phyloP scores from a whole-genome alignment of 64 coral and sea anemone species.

The Dendronephthya gigantea region DNA sequence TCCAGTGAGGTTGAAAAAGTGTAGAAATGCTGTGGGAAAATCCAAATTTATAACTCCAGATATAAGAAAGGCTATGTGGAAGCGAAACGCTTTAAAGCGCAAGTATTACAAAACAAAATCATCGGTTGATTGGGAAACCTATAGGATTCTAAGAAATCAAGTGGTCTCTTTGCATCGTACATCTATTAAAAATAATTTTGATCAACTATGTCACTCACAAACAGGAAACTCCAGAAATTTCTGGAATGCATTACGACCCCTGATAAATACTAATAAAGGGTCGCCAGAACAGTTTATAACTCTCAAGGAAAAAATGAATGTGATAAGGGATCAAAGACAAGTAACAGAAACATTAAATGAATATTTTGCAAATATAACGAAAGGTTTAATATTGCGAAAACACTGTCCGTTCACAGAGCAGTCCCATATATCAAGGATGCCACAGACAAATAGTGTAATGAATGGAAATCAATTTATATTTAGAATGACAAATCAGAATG shows the following conservation, averaged over 20 bases:
- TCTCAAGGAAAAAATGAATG: constrained; percentile 17
- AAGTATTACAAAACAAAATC: constrained; percentile 46
- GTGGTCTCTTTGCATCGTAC: constrained; percentile 38
- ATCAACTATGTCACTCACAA: constrained; percentile 18
- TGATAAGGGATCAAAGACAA: not conserved
- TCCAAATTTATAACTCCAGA: constrained; percentile 44
- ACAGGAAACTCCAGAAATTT: constrained; percentile 29
- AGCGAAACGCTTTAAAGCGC: constrained; percentile 9
- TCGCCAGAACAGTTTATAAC: constrained; percentile 2
- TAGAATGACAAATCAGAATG: constrained; percentile 26
- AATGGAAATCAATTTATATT: constrained; percentile 4
- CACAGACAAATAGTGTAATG: not conserved
- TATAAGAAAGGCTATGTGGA: constrained; percentile 7
- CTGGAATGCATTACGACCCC: constrained; percentile 23
- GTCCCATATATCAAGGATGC: not conserved
- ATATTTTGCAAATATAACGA: constrained; percentile 26
- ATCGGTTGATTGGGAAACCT: constrained; percentile 34
- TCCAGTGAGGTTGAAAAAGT: not conserved
- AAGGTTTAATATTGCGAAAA: not conserved
- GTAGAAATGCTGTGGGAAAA: not conserved
- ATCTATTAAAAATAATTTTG: constrained; percentile 26
- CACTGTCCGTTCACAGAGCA: not conserved
- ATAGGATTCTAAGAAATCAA: constrained; percentile 19
- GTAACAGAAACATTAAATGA: not conserved
- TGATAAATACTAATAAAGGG: not conserved